Base-by-base conservation (phyloP, 2,113 vertebrate genomes). In the Rhinolophus ferrumequinum region DNA sequence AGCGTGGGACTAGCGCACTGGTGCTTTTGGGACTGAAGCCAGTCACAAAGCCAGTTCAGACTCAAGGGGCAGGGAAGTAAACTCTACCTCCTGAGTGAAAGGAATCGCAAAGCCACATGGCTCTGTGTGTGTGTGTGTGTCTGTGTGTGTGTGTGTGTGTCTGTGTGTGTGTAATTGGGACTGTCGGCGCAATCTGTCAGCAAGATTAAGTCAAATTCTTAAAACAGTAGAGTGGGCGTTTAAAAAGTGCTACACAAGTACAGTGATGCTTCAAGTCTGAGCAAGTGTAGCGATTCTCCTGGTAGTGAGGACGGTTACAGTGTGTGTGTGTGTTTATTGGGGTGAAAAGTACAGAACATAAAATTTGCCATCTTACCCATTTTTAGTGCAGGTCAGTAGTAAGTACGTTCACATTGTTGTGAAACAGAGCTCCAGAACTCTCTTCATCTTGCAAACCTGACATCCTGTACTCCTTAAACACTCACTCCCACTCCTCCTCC, bases 161-260 rank as follows among this genome's bases (percentile, higher is more conserved):
- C 3, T 7, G 41, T 44, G 41, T 44, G 41, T 44, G 41, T 44
- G 41, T 4, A 44, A 44, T 44, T 7, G 41, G 6, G 41, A 44
- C 41, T 7, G 41, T 44, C 41, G 41, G 41, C 41, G 41, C 5
- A 44, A 44, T 5, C 62, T 13, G 21, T 5, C 33, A 0, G 13
- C 7, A 28, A 30, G 12, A 10, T 18, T 19, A 30, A 22, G 24
- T 21, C 67, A 47, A 8, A 4, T 12, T 47, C 33, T 38, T 13
- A 60, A 16, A 8, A 8, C 19, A 47, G 66, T 3, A 0, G 12
- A 44, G 10, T 0, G 5, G 70, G 52, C 1, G 0, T 26, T 56
- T 2, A 2, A 14, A 11, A 3, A 26, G 41, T 24, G 41, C 56
- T 1, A 0, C 8, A 2, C 9, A 1, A 11, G 41, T 15, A 9